Evolutionary conservation across 2,797 vertebrate genomes (phyloP).

Genomic region (Rhyacichthys aspro): DNA sequence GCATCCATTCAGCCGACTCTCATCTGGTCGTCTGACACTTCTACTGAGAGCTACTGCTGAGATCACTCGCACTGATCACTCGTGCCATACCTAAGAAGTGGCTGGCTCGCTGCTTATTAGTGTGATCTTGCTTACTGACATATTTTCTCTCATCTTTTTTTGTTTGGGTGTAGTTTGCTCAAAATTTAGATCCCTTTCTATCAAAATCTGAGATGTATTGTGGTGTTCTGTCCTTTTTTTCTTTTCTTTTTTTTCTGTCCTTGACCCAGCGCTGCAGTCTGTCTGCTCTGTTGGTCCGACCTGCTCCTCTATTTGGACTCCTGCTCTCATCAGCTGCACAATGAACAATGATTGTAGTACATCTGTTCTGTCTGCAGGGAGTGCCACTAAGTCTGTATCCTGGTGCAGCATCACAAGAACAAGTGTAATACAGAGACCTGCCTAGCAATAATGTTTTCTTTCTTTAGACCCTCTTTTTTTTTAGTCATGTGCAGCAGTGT

Average conservation of each 20-base stretch:
- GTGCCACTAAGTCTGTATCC: neutral
- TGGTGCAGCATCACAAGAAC: neutral
- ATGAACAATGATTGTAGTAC: slow-evolving; percentile 17
- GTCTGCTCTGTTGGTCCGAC: slow-evolving; percentile 1
- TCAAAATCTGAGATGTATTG: no score
- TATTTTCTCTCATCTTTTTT: no score
- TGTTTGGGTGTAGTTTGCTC: no score
- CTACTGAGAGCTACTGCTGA: slow-evolving; percentile 32
- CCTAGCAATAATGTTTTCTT: neutral
- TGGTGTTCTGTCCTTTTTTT: neutral
- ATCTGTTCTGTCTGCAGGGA: neutral
- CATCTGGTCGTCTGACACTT: slow-evolving; percentile 48
- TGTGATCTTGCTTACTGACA: no score
- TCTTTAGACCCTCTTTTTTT: no score
- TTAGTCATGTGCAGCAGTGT: no score
- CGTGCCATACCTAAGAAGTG: neutral
- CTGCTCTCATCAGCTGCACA: neutral
- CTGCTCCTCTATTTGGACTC: neutral
- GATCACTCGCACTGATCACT: slow-evolving; percentile 33
- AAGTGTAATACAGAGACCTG: neutral
- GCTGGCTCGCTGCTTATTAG: neutral
- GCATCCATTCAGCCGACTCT: slow-evolving; percentile 47
- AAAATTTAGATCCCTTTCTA: no score
- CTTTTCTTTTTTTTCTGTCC: slow-evolving; percentile 5
- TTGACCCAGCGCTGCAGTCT: neutral